phyloP scores from a whole-genome alignment of 2,797 vertebrate genomes.

The Spinus pinus region DNA sequence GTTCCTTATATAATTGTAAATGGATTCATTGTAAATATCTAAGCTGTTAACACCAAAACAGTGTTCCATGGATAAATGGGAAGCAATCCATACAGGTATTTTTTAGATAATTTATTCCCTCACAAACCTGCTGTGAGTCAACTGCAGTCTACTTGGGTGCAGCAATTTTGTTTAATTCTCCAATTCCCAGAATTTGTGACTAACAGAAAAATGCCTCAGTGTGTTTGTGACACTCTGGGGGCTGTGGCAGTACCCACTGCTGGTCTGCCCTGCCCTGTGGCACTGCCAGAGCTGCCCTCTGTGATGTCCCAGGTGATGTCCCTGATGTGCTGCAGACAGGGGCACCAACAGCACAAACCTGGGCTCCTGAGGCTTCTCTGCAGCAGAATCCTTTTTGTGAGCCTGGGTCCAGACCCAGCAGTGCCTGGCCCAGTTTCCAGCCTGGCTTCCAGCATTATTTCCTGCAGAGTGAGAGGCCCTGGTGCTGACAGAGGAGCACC shows the following conservation, averaged over 20 bases:
- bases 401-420: not conserved
- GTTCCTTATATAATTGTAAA: conserved; percentile 7
- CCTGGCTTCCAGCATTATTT: not conserved
- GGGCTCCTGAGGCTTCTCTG: not conserved
- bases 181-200: not conserved
- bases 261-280: not conserved
- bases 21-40: conserved; percentile 49
- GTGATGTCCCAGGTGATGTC: fast-evolving
- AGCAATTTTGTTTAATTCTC: not conserved
- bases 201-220: not conserved
- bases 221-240: not conserved
- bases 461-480: not conserved
- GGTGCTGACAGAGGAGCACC: not conserved
- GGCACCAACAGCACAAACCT: not conserved
- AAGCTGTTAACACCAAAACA: conserved; percentile 12
- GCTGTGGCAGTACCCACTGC: fast-evolving
- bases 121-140: not conserved
- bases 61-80: not conserved
- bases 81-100: not conserved
- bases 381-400: not conserved
- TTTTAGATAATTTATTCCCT: not conserved
- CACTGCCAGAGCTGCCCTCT: not conserved
- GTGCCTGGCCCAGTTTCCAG: not conserved
- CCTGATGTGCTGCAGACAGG: not conserved
- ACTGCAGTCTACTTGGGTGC: not conserved